A percentile compares a stretch with the other conserved stretches of the same genome.
Conservation (phyloP, 2,888 invertebrate genomes). For the Drosophila ustulata region DNA sequence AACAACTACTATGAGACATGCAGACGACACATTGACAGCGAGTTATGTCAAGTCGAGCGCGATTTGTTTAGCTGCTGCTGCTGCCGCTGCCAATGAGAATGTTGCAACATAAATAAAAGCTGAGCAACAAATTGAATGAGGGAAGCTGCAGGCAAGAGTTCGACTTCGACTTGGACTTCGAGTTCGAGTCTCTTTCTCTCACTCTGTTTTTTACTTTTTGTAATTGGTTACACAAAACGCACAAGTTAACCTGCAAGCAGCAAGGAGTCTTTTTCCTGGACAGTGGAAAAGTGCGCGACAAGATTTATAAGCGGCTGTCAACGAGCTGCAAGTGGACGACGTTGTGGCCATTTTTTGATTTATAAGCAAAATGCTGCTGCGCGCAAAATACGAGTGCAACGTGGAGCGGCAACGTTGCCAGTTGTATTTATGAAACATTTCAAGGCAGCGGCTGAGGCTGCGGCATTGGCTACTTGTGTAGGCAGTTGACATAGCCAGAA, state of each 20-base stretch:
- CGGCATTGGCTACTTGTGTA: constrained; percentile 58
- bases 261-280: constrained; percentile 15
- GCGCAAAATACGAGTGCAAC: constrained; percentile 17
- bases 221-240: constrained; percentile 81
- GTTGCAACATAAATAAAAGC: constrained; percentile 70
- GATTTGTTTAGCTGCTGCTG: constrained; percentile 70
- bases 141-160: constrained; percentile 39
- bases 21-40: constrained; percentile 81
- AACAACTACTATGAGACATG: constrained; percentile 72
- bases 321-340: constrained; percentile 63
- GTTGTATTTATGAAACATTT: constrained; percentile 80
- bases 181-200: constrained; percentile 8
- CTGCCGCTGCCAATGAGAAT: constrained; percentile 70
- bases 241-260: constrained; percentile 50
- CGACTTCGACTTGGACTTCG: neutral
- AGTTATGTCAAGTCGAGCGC: constrained; percentile 78
- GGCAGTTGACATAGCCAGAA: constrained; percentile 73
- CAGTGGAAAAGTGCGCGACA: constrained; percentile 74
- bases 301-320: constrained; percentile 82
- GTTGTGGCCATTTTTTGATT: constrained; percentile 78
- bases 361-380: constrained; percentile 82
- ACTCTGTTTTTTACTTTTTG: constrained; percentile 51
- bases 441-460: constrained; percentile 57
- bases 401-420: constrained; percentile 16
- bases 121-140: constrained; percentile 75